Evolutionary conservation across 2,888 invertebrate genomes (phyloP).

Genomic region (Xestoiulus laeticollis): DNA sequence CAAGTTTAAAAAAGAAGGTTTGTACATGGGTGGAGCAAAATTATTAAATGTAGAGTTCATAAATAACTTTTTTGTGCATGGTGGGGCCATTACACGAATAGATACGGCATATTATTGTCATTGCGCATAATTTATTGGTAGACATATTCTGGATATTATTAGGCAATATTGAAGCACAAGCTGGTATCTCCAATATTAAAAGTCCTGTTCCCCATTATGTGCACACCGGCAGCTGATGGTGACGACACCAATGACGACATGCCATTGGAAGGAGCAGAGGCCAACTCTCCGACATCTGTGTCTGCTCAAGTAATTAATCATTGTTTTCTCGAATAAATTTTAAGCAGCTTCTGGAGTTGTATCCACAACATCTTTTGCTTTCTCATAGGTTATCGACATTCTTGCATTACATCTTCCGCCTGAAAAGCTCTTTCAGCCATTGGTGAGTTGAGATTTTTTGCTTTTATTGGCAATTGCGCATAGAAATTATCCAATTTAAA

Average conservation of each 20-base stretch:
- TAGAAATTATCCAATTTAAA: neutral
- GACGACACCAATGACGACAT: slow-evolving; percentile 71
- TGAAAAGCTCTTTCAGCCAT: slow-evolving; percentile 76
- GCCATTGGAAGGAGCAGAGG: slow-evolving; percentile 67
- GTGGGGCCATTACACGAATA: neutral
- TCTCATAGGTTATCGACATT: slow-evolving; percentile 72
- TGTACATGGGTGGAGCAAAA: too few species aligned
- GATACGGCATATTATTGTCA: neutral
- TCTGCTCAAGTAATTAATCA: slow-evolving; percentile 72
- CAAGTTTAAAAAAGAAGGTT: slow-evolving; percentile 76
- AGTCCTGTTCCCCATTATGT: slow-evolving; percentile 76
- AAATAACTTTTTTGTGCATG: neutral
- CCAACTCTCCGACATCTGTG: slow-evolving; percentile 73
- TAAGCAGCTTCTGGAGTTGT: neutral
- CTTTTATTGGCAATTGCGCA: neutral
- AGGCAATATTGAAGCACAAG: slow-evolving; percentile 74
- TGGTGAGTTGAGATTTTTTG: slow-evolving; percentile 67
- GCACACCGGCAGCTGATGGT: slow-evolving; percentile 71
- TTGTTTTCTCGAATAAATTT: too few species aligned
- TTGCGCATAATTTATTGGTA: neutral
- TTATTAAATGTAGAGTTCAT: too few species aligned
- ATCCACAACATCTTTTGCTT: neutral
- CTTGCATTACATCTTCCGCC: slow-evolving; percentile 79
- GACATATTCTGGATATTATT: slow-evolving; percentile 54
- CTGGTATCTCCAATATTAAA: slow-evolving; percentile 75